A percentile compares a stretch with the other conserved stretches of the same genome.
Conservation (phyloP, 2,888 invertebrate genomes). For the Agrenia bidenticulata region DNA sequence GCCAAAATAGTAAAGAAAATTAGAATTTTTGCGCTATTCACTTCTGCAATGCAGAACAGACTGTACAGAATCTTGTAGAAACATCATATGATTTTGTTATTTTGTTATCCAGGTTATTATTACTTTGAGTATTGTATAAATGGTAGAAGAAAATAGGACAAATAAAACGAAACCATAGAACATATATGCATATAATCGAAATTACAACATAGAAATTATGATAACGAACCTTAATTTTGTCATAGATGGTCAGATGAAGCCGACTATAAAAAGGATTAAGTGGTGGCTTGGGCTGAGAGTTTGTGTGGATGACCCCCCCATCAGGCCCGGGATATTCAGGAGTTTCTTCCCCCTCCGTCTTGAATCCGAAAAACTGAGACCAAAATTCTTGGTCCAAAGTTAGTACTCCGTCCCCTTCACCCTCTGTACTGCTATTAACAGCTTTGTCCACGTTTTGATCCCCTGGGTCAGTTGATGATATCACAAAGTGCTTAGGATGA, state of each 20-base stretch:
- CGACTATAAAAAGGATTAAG: constrained; percentile 33
- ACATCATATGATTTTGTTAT: no score
- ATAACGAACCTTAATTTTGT: constrained; percentile 27
- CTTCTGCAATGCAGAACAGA: no score
- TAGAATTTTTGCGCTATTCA: no score
- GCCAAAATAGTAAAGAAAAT: no score
- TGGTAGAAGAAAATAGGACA: no score
- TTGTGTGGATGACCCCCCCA: background rate
- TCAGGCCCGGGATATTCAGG: constrained; percentile 6
- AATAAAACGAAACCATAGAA: no score
- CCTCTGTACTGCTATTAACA: background rate
- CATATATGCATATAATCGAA: no score
- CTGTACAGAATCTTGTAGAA: no score
- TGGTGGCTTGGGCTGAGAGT: constrained; percentile 7
- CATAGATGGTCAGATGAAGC: constrained; percentile 21
- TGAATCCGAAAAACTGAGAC: constrained; percentile 29
- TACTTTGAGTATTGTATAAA: no score
- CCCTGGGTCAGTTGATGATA: background rate
- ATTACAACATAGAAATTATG: background rate
- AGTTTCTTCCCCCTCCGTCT: background rate
- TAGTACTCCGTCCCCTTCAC: background rate
- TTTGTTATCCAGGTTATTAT: no score
- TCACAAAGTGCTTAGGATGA: background rate
- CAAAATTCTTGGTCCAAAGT: constrained; percentile 32
- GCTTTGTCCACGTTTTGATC: background rate